Evolutionary conservation across 2,888 invertebrate genomes (phyloP).

Genomic region (Spodoptera exigua): DNA sequence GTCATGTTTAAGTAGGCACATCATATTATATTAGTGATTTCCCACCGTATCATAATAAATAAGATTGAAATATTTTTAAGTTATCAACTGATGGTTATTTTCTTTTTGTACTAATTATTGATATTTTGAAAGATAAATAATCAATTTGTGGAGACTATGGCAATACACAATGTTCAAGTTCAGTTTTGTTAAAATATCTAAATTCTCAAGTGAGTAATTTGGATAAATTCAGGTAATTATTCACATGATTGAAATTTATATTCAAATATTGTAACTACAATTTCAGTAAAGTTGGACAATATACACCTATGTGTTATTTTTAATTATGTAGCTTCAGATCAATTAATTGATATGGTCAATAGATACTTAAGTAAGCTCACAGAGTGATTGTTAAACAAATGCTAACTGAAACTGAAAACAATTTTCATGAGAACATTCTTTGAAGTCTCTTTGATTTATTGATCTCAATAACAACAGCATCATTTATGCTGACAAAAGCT

Average conservation of each 20-base stretch:
- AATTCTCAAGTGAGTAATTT: conserved; percentile 1
- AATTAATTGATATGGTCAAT: not conserved
- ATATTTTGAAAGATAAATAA: conserved; percentile 13
- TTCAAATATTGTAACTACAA: too few relatives aligned
- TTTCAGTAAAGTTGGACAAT: too few relatives aligned
- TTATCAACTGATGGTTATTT: conserved; percentile 32
- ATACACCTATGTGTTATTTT: too few relatives aligned
- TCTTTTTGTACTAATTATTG: conserved; percentile 23
- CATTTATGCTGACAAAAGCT: conserved; percentile 38
- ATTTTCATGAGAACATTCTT: not conserved
- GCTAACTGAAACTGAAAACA: conserved; percentile 1
- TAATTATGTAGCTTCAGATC: too few relatives aligned
- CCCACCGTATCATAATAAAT: conserved; percentile 65
- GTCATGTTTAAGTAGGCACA: conserved; percentile 36
- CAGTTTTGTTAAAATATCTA: conserved; percentile 10
- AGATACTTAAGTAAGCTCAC: conserved; percentile 11
- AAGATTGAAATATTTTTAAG: conserved; percentile 43
- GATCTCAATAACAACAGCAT: conserved; percentile 54
- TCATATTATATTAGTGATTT: conserved; percentile 51
- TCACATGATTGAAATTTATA: too few relatives aligned
- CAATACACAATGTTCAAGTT: not conserved
- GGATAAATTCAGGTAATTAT: conserved; percentile 9
- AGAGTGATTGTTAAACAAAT: conserved; percentile 3
- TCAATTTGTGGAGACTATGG: not conserved
- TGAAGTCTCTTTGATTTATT: conserved; percentile 30